These are phyloP conservation scores for Dendrophyllia cribrosa DNA, from an alignment of 64 coral and sea anemone species.

Conservation along the genomic window DNA sequence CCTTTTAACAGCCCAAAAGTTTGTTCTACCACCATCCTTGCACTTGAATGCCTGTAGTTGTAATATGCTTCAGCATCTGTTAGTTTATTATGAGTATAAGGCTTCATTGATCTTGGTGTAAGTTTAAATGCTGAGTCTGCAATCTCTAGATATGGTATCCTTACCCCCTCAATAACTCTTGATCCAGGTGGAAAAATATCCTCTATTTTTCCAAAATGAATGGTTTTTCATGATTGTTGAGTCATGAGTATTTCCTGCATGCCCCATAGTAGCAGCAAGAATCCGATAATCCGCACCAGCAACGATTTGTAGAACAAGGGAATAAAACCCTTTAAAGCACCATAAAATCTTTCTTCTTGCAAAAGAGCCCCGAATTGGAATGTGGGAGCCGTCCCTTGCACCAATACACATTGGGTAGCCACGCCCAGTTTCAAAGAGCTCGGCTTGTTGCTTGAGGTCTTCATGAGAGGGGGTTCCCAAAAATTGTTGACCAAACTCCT, in stretches of 20 bases:
- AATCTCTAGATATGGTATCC: slow-evolving; percentile 63
- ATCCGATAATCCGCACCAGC: slow-evolving; percentile 63
- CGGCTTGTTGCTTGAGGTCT: slow-evolving; percentile 58
- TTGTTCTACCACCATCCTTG: slow-evolving; percentile 64
- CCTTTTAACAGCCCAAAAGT: slow-evolving; percentile 57
- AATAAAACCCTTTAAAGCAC: slow-evolving; percentile 70
- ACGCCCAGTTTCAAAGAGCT: slow-evolving; percentile 53
- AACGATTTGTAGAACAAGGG: slow-evolving; percentile 65
- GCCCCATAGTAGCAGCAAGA: slow-evolving; percentile 64
- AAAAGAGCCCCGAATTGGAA: slow-evolving; percentile 63
- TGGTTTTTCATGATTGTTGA: slow-evolving; percentile 75
- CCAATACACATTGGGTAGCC: slow-evolving; percentile 67
- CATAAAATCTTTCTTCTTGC: slow-evolving; percentile 62
- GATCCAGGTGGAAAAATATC: slow-evolving; percentile 70
- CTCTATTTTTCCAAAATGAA: slow-evolving; percentile 67
- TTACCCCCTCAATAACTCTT: slow-evolving; percentile 58
- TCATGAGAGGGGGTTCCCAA: slow-evolving; percentile 46
- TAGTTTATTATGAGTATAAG: slow-evolving; percentile 75
- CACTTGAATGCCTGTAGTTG: slow-evolving; percentile 75
- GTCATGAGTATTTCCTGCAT: slow-evolving; percentile 56
- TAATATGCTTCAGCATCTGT: slow-evolving; percentile 65
- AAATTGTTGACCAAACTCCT: slow-evolving; percentile 61
- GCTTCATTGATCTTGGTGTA: slow-evolving; percentile 71
- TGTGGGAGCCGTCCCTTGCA: slow-evolving; percentile 51
- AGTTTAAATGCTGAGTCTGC: slow-evolving; percentile 67